These are phyloP conservation scores for Salmo trutta DNA, from an alignment of 2,797 vertebrate species.

Conservation along the genomic window DNA sequence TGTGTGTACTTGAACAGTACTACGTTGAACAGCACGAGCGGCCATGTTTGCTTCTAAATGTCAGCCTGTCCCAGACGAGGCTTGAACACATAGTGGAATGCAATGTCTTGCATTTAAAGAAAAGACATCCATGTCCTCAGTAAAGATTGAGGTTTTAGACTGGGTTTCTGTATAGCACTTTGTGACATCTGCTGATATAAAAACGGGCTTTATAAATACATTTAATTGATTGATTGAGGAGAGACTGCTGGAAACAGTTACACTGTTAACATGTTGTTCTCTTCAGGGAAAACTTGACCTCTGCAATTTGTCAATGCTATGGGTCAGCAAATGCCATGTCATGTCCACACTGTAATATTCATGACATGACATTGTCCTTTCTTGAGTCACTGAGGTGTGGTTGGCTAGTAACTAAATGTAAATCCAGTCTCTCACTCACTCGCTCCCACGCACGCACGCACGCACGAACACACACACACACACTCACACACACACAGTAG, in stretches of 20 bases:
- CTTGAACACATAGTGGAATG: neutral
- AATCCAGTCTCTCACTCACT: neutral
- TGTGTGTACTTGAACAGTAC: neutral
- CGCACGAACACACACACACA: too few relatives aligned
- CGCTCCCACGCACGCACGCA: rapidly evolving
- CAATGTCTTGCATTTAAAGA: neutral
- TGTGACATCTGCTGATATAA: too few relatives aligned
- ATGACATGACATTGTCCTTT: neutral
- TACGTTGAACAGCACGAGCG: neutral
- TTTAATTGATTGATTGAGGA: neutral
- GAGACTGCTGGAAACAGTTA: neutral
- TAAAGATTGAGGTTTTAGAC: neutral
- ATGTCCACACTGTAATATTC: neutral
- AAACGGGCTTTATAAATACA: neutral
- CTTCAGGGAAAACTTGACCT: neutral
- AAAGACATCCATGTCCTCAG: neutral
- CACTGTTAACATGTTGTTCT: neutral
- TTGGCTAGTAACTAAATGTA: neutral
- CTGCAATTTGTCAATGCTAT: neutral
- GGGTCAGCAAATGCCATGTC: neutral
- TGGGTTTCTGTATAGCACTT: too few relatives aligned
- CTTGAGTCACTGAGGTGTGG: neutral
- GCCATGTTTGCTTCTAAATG: conserved; percentile 7
- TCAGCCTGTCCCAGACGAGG: neutral
- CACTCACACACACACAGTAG: neutral